A percentile compares a stretch with the other conserved stretches of the same genome.
Evolutionary conservation across 2,113 vertebrate species (phyloP).

Genomic region (Cottus gobio): DNA sequence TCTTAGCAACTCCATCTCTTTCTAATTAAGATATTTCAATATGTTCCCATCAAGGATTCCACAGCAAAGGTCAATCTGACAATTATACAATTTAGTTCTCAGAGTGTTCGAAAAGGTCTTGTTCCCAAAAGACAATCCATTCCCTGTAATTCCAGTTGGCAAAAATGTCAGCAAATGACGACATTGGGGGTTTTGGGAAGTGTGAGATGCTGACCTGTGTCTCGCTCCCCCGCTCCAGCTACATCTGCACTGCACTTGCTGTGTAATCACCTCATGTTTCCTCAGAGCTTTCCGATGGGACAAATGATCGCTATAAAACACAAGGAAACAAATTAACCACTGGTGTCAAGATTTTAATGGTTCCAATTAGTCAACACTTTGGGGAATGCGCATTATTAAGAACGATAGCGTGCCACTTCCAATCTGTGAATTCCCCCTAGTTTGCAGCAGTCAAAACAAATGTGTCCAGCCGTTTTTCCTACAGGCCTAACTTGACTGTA

Average conservation of each 20-base stretch:
- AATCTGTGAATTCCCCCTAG: constrained; percentile 50
- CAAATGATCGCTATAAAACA: constrained; percentile 80
- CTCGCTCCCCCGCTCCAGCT: constrained; percentile 28
- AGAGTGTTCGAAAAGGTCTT: constrained; percentile 42
- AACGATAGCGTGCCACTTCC: constrained; percentile 55
- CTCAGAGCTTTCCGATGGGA: constrained; percentile 69
- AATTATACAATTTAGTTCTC: constrained; percentile 37
- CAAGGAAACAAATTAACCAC: constrained; percentile 81
- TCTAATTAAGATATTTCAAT: constrained; percentile 73
- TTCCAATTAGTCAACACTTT: constrained; percentile 83
- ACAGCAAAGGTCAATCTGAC: constrained; percentile 67
- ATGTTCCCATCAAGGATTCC: constrained; percentile 54
- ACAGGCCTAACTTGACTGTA: constrained; percentile 28
- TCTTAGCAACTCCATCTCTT: constrained; percentile 63
- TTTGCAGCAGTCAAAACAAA: constrained; percentile 43
- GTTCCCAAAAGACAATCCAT: constrained; percentile 20
- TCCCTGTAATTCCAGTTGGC: background rate
- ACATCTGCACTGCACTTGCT: constrained; percentile 46
- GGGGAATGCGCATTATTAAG: constrained; percentile 73
- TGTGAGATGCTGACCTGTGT: background rate
- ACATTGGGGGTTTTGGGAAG: constrained; percentile 46
- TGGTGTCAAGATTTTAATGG: constrained; percentile 79
- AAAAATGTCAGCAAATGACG: constrained; percentile 47
- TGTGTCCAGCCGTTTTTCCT: constrained; percentile 28
- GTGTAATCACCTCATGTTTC: constrained; percentile 74